Percentiles rank a stretch among this genome's conserved stretches.
These are phyloP conservation scores for Chaetops frenatus DNA, from an alignment of 2,113 vertebrate species.

Conservation along the genomic window DNA sequence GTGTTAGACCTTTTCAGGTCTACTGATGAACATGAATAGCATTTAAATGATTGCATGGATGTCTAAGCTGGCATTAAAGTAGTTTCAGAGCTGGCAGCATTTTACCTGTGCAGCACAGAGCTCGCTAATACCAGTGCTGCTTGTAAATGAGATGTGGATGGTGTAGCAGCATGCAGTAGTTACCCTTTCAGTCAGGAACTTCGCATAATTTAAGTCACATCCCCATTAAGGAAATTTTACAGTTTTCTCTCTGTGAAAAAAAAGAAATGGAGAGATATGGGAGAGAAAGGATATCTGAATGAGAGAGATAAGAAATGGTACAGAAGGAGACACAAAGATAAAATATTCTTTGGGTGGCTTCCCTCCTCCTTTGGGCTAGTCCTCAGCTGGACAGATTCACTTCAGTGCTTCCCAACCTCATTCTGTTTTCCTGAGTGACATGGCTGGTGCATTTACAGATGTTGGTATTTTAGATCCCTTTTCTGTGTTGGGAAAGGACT, in stretches of 20 bases:
- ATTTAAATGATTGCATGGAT: neutral
- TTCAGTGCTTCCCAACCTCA: neutral
- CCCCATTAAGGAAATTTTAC: neutral
- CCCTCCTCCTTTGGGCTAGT: neutral
- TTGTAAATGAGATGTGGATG: neutral
- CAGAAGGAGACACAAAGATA: neutral
- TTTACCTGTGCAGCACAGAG: neutral
- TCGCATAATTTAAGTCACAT: neutral
- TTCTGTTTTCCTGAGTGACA: neutral
- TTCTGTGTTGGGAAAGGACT: neutral
- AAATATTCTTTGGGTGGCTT: neutral
- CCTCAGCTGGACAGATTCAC: neutral
- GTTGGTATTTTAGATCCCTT: neutral
- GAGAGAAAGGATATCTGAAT: neutral
- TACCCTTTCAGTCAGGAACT: neutral
- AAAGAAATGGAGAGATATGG: neutral
- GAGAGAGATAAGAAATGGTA: neutral
- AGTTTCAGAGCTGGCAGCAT: neutral
- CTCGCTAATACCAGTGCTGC: neutral
- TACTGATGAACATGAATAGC: neutral
- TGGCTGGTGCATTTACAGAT: neutral
- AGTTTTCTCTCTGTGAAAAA: neutral
- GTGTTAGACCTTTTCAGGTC: neutral
- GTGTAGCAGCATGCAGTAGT: neutral
- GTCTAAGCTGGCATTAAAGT: neutral